These are phyloP conservation scores for Popillia japonica DNA, from an alignment of 1,140 invertebrate genomes.

Conservation along the genomic window DNA sequence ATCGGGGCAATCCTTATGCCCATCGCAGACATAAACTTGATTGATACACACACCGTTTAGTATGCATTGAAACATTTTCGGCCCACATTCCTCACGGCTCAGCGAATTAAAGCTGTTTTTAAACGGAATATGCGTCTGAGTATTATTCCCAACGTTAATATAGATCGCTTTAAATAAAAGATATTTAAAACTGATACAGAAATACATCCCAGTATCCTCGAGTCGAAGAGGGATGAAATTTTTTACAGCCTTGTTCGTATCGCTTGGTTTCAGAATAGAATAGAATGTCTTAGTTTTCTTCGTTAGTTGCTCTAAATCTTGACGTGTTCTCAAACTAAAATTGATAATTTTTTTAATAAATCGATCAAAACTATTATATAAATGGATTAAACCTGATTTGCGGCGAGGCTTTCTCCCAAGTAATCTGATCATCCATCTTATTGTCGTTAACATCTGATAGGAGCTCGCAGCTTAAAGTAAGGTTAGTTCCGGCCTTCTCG, in stretches of 20 bases:
- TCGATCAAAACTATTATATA: not conserved
- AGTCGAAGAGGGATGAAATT: conserved; percentile 51
- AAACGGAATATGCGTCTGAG: not conserved
- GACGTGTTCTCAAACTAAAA: conserved; percentile 1
- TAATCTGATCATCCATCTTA: conserved; percentile 21
- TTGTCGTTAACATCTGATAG: not conserved
- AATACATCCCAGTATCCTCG: conserved; percentile 54
- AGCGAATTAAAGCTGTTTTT: not conserved
- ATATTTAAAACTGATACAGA: conserved; percentile 56
- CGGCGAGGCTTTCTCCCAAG: conserved; percentile 23
- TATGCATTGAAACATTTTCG: conserved; percentile 56
- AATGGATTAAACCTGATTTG: conserved; percentile 29
- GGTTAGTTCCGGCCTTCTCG: conserved; percentile 27
- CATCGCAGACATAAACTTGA: conserved; percentile 72
- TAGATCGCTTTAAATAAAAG: conserved; percentile 51
- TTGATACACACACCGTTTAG: conserved; percentile 66
- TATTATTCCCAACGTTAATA: conserved; percentile 46
- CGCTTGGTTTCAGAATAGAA: conserved; percentile 18
- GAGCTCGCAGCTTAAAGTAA: conserved; percentile 30
- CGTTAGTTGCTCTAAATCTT: not conserved
- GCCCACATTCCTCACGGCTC: conserved; percentile 46
- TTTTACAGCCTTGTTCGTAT: conserved; percentile 50
- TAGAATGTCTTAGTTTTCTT: not conserved
- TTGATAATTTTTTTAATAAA: not conserved
- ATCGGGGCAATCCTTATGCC: conserved; percentile 69